Conservation (phyloP, 2,888 invertebrate genomes). For the Tenthredo amoena region DNA sequence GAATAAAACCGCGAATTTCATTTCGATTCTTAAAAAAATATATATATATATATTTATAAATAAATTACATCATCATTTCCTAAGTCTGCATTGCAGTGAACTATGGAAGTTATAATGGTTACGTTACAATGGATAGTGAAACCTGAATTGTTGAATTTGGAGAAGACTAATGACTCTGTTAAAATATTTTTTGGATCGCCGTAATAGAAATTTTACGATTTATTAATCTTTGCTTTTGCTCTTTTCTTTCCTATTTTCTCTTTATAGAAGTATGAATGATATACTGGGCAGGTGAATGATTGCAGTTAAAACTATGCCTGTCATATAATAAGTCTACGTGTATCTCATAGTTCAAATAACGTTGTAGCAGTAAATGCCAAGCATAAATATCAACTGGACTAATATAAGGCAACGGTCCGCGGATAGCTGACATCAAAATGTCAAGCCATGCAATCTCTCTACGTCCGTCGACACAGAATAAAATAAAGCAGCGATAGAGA, state of each 20-base stretch:
- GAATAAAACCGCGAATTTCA: constrained; percentile 9
- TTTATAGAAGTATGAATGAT: constrained; percentile 2
- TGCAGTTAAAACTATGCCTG: background rate
- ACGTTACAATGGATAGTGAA: constrained; percentile 5
- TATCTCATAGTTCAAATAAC: background rate
- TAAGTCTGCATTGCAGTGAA: background rate
- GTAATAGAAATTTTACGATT: background rate
- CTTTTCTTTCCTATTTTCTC: background rate
- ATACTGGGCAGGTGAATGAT: background rate
- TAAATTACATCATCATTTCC: background rate
- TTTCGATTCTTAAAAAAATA: background rate
- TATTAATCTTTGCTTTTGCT: background rate
- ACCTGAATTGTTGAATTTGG: background rate
- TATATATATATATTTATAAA: too few relatives aligned
- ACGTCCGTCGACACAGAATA: constrained; percentile 5
- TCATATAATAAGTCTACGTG: background rate
- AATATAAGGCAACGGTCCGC: background rate
- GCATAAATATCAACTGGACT: constrained; percentile 26
- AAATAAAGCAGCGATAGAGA: background rate
- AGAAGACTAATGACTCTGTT: constrained; percentile 9
- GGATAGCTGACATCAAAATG: constrained; percentile 38
- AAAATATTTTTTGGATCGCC: background rate
- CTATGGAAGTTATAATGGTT: background rate
- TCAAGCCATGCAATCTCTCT: constrained; percentile 27
- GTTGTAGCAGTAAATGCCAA: constrained; percentile 34